These are phyloP conservation scores for Probaryconus sp. DNA, from an alignment of 1,140 invertebrate species.

Conservation along the genomic window DNA sequence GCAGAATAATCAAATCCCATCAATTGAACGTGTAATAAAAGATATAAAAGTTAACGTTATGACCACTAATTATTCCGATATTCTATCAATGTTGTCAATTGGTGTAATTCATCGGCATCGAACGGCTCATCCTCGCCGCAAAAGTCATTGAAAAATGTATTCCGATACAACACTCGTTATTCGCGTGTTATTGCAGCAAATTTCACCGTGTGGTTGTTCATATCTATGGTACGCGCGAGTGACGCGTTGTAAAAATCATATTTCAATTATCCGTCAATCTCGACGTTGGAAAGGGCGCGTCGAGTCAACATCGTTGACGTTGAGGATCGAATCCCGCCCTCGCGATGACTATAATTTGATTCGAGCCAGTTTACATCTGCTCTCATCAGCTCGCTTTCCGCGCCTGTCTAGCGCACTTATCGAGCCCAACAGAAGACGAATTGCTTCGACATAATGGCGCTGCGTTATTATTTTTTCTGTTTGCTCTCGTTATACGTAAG, in stretches of 20 bases:
- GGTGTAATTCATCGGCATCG: no score
- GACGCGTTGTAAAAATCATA: conserved; percentile 43
- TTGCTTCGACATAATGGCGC: conserved; percentile 34
- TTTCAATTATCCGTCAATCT: conserved; percentile 48
- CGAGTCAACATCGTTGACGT: conserved; percentile 42
- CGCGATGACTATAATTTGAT: conserved; percentile 52
- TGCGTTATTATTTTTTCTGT: conserved; percentile 32
- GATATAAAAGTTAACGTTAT: no score
- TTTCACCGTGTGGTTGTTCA: conserved; percentile 26
- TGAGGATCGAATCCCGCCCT: conserved; percentile 33
- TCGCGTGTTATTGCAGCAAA: conserved; percentile 19
- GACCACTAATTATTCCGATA: no score
- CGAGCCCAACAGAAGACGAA: conserved; percentile 43
- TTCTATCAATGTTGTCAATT: no score
- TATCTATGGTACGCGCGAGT: conserved; percentile 17
- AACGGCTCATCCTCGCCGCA: background rate
- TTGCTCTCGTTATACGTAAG: conserved; percentile 17
- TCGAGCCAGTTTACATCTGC: conserved; percentile 52
- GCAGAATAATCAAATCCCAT: no score
- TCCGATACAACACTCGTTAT: background rate
- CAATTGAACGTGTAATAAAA: no score
- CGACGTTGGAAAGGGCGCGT: conserved; percentile 17
- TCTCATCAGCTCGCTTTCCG: conserved; percentile 44
- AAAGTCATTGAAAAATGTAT: background rate
- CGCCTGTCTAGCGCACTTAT: conserved; percentile 44